Conservation (phyloP, 2,888 invertebrate species). For the Prosapia bicincta region DNA sequence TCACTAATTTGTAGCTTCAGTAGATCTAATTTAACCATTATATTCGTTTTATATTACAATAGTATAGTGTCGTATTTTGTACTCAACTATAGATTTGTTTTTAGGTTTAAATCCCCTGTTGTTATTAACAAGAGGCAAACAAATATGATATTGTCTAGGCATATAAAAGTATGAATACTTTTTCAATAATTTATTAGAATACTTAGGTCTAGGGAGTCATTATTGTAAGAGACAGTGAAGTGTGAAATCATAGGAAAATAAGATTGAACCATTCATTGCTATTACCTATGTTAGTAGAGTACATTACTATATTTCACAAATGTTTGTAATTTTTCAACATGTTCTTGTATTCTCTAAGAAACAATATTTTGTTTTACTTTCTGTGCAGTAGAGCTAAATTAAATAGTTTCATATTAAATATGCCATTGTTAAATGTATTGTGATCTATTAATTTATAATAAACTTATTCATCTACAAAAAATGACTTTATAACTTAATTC, state of each 20-base stretch:
- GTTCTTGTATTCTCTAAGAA: neutral
- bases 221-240: neutral
- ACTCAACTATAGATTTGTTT: too few species aligned
- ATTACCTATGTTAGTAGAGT: neutral
- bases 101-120: too few species aligned
- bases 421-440: neutral
- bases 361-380: neutral
- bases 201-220: neutral
- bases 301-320: neutral
- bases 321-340: neutral
- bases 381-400: neutral
- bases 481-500: too few species aligned
- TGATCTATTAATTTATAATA: neutral
- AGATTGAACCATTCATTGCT: neutral
- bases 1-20: too few species aligned
- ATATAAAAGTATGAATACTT: too few species aligned
- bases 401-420: neutral
- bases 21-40: too few species aligned
- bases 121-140: too few species aligned
- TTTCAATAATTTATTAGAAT: neutral
- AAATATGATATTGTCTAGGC: too few species aligned
- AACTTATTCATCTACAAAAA: neutral
- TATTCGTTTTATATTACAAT: too few species aligned
- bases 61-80: too few species aligned
- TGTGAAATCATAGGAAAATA: neutral